phyloP scores from a whole-genome alignment of 2,113 vertebrate species.

The Mixornis gularis region DNA sequence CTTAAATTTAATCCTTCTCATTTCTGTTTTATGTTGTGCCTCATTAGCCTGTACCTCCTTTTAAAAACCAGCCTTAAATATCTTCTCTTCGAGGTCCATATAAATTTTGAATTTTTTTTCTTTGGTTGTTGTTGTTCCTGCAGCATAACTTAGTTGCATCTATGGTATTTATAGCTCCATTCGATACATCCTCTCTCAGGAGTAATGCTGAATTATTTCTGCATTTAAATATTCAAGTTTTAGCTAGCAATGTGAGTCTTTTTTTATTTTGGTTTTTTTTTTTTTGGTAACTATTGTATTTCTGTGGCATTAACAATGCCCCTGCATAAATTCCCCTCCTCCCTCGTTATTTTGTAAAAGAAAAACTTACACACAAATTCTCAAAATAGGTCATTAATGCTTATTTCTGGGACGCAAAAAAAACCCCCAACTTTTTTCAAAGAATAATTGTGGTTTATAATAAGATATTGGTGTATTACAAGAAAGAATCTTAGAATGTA shows the following conservation, averaged over 20 bases:
- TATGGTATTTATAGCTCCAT: background rate
- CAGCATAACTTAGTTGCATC: background rate
- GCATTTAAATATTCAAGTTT: background rate
- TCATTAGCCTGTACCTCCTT: background rate
- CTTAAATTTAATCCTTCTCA: background rate
- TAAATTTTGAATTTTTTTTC: background rate
- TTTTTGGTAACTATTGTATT: background rate
- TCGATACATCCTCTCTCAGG: background rate
- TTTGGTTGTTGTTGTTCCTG: background rate
- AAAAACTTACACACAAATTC: background rate
- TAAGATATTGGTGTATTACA: background rate
- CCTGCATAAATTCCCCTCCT: background rate
- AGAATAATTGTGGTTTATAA: background rate
- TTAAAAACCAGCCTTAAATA: background rate
- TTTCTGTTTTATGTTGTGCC: background rate
- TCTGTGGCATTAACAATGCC: background rate
- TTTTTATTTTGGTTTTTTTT: too few species aligned
- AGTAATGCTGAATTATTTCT: background rate
- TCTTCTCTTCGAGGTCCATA: background rate
- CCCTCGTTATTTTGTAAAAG: background rate
- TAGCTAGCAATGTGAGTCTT: background rate
- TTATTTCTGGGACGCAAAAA: background rate
- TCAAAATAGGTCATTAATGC: background rate
- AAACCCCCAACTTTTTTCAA: background rate
- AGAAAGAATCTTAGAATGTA: background rate